A percentile compares a stretch with the other conserved stretches of the same genome.
These are phyloP conservation scores for Campoletis raptor DNA, from an alignment of 2,888 invertebrate species.

Conservation along the genomic window DNA sequence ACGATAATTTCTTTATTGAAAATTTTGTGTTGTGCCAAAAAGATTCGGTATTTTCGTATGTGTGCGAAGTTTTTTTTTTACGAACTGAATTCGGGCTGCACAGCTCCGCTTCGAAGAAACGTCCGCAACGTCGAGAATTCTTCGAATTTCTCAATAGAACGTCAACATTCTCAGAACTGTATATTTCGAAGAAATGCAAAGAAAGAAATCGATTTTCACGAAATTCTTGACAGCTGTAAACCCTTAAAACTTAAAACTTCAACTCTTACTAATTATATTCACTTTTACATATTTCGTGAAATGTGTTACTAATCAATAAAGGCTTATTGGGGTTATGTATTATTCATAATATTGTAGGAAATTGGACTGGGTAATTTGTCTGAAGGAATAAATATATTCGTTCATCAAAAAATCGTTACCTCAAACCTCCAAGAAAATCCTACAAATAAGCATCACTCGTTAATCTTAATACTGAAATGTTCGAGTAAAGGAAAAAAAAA, in stretches of 20 bases:
- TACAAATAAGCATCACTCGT: neutral
- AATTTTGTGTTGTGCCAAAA: no score
- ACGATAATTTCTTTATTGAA: no score
- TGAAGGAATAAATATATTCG: neutral
- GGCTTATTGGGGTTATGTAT: neutral
- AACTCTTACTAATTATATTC: neutral
- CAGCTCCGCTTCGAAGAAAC: no score
- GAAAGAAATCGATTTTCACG: neutral
- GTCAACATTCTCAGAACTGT: neutral
- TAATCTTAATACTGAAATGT: neutral
- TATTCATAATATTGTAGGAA: conserved; percentile 6
- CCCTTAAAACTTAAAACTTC: no score
- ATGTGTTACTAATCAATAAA: neutral
- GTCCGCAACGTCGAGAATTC: no score
- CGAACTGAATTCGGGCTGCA: no score
- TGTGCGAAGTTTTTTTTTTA: no score
- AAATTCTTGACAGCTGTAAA: neutral
- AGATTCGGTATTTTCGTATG: no score
- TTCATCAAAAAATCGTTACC: conserved; percentile 2
- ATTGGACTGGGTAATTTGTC: conserved; percentile 5
- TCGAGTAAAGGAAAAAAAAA: neutral
- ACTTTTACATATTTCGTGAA: neutral
- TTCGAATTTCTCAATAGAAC: no score
- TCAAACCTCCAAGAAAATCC: neutral
- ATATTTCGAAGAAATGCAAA: neutral